Base-by-base conservation (phyloP, 2,888 invertebrate genomes). In the Pegoplata infirma region DNA sequence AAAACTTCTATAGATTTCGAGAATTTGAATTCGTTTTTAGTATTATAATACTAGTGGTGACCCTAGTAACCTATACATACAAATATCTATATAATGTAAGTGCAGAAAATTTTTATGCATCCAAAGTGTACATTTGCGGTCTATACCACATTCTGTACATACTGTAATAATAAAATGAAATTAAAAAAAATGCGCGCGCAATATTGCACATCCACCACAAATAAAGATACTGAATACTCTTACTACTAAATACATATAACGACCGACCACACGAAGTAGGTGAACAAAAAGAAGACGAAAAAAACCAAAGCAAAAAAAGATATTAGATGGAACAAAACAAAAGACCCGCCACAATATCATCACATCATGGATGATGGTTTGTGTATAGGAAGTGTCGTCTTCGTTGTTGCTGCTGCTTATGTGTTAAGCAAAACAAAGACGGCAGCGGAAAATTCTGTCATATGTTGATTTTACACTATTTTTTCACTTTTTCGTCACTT, bases 131-230 rank as follows among this genome's bases (percentile, higher is more conserved):
- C 19, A 36, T 17, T 56, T 40, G 19, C n/a, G 19, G 19, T 36
- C 32, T 56, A 5, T 21, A 7, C 10, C 16, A 8, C 3, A 21
- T 7, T 8, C 25, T 28, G 16, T 28, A 28, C n/a, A 6, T 16
- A 10, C 8, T 32, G 16, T 36, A 10, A 12, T 4, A 25, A 61
- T 12, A 23, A 14, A 53, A 32, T 40, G 49, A 67, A 61, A 14
- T 17, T 10, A 49, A 40, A 76, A 69, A 58, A 68, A 66, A 46
- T 80, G 80, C 77, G 81, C 78, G 81, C 81, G 81, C 81, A 81
- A 76, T 76, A 58, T 64, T 69, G 56, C 61, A 75, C 63, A 51
- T 46, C 19, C 28, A 23, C 5, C 51, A 12, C 12, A 25, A 44
- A 53, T n/a, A 66, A 40, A 3, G 44, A 53, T 6, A 21, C 12